Base-by-base conservation (phyloP, 2,113 vertebrate species). In the Daphoenositta chrysoptera region DNA sequence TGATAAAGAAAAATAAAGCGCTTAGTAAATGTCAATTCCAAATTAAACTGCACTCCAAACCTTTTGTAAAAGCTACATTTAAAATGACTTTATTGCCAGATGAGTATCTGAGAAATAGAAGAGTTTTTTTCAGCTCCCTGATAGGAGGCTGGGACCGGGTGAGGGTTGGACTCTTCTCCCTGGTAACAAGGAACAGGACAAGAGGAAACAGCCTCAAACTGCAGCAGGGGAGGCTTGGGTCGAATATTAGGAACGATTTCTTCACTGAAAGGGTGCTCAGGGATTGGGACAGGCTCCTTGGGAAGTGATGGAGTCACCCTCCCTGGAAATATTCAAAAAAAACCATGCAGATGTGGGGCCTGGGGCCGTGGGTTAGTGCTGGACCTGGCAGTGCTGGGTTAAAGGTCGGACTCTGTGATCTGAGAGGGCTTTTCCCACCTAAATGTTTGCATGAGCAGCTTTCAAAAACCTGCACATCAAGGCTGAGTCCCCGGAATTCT, bases 1-100 rank as follows among this genome's bases (percentile, higher is more conserved):
- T 96, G 94, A 96, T 92, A 88, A 97, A 91, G 45, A 45, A 45
- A 69, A 26, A 51, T 3, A 35, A 14, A 58, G 2, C 30, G 19
- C 56, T 81, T 17, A 40, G 72, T 68, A 95, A 97, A 97, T 95
- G 96, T 90, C 92, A 96, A 33, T 81, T 71, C 47, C 56, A 83
- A 96, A 94, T 95, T 93, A 95, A 92, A 78, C 35, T 35, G 48
- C 64, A 23, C 76, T 90, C 57, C 44, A 60, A 86, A 70, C 44
- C 88, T 94, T 86, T 71, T 89, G 75, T 87, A 64, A 90, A 70
- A 28, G 64, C 76, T 77, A 56, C 64, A 45, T 86, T 92, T 64
- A 30, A 92, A 94, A 94, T 81, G 0, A 71, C 56, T 86, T 81
- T 80, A 69, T 60, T 92, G 26, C 28, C 21, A 86, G 93, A 94